Conservation (phyloP, 2,797 vertebrate species). For the Dromococcyx pavoninus region DNA sequence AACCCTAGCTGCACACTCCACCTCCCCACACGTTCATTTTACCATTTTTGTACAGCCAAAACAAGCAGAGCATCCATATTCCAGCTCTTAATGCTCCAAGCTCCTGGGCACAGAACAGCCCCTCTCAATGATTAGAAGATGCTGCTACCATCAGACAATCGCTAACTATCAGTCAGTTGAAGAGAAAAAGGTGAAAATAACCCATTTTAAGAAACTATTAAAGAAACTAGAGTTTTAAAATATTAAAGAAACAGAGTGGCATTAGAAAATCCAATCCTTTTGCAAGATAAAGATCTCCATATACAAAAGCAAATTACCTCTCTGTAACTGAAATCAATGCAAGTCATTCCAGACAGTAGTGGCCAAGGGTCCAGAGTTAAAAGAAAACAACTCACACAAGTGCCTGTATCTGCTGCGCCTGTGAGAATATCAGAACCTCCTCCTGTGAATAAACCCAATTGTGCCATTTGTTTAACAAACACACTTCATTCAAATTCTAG, state of each 20-base stretch:
- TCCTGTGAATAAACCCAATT: neutral
- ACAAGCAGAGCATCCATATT: neutral
- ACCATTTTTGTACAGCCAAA: neutral
- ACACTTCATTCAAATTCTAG: neutral
- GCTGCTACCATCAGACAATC: neutral
- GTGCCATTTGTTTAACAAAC: neutral
- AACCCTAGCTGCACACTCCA: neutral
- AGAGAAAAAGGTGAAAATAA: neutral
- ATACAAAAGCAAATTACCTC: neutral
- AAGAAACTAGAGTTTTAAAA: neutral
- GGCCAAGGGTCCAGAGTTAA: neutral
- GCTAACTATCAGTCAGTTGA: neutral
- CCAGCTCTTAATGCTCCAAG: neutral
- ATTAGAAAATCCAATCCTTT: neutral
- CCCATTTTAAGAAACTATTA: neutral
- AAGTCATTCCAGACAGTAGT: neutral
- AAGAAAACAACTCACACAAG: neutral
- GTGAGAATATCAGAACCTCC: neutral
- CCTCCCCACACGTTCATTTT: neutral
- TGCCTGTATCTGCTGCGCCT: neutral
- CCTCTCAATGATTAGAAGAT: neutral
- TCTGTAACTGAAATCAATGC: neutral
- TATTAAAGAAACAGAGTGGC: neutral
- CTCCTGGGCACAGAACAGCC: neutral
- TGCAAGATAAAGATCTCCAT: neutral